Conservation (phyloP, 1,140 invertebrate species). For the Lucilia cuprina region DNA sequence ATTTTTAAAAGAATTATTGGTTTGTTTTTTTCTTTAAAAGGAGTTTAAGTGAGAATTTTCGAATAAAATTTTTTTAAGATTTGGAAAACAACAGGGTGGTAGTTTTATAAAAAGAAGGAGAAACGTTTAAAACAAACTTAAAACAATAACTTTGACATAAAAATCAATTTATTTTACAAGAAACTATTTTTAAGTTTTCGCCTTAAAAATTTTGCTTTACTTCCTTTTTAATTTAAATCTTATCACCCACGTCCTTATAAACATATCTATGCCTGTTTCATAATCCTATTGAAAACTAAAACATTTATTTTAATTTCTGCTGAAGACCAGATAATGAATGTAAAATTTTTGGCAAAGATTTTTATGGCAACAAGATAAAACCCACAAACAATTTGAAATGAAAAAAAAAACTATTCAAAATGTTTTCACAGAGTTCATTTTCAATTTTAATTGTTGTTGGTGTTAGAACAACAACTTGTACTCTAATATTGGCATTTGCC, state of each 20-base stretch:
- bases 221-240: background rate
- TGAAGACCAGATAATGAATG: constrained; percentile 24
- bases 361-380: background rate
- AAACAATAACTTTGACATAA: no score
- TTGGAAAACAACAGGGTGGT: background rate
- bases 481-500: constrained; percentile 1
- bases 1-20: no score
- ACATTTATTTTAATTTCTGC: background rate
- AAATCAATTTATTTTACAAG: no score
- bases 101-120: background rate
- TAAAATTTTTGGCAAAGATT: constrained; percentile 13
- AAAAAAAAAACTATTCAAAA: background rate
- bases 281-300: background rate
- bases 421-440: background rate
- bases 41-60: background rate
- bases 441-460: background rate
- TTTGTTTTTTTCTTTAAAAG: no score
- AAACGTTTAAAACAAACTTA: background rate
- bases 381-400: background rate
- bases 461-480: constrained; percentile 11
- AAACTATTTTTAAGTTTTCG: no score
- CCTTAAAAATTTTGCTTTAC: no score
- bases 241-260: background rate
- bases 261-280: background rate
- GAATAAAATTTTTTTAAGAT: background rate